Base-by-base conservation (phyloP, 2,888 invertebrate species). In the Dryadula phaetusa region DNA sequence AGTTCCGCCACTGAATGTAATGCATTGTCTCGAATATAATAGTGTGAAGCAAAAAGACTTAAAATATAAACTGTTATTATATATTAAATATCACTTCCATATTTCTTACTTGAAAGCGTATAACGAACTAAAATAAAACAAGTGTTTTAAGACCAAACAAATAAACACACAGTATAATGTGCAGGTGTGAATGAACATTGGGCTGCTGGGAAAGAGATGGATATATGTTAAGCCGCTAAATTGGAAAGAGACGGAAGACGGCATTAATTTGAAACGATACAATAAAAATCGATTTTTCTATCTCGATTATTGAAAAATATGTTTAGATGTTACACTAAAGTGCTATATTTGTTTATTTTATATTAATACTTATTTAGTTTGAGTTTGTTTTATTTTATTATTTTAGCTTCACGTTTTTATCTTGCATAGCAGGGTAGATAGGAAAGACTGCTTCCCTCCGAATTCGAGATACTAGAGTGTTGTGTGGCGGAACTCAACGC, bases 121-220 rank as follows among this genome's bases (percentile, higher is more conserved):
- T 73, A 77, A 79, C 77, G 77, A 79, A 75, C 70, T 82, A 79
- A 88, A 86, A 87, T 84, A 87, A 88, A 74, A 78, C 72, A 82
- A 83, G 76, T 76, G 72, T 78, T 52, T n/a, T 75, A 76, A 68
- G 80, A 79, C 75, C 83, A 85, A 86, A 87, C 84, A 87, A 88
- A 88, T 84, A 87, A 87, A 88, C 83, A 84, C 82, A 81, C 79
- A 76, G 74, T 85, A 82, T 86, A 84, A 86, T 83, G 83, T 76
- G 83, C 89, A 88, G 88, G 89, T 89, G 89, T 88, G 87, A 89
- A 89, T 85, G 82, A 79, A 82, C 84, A 83, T 80, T 71, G 81
- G 81, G 85, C 81, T 74, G 79, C 82, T 71, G 86, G 69, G 83
- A 92, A 74, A 71, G 83, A 79, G 90, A 90, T 62, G 68, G 69